Conservation (phyloP, 2,113 vertebrate species). For the Vidua chalybeata region DNA sequence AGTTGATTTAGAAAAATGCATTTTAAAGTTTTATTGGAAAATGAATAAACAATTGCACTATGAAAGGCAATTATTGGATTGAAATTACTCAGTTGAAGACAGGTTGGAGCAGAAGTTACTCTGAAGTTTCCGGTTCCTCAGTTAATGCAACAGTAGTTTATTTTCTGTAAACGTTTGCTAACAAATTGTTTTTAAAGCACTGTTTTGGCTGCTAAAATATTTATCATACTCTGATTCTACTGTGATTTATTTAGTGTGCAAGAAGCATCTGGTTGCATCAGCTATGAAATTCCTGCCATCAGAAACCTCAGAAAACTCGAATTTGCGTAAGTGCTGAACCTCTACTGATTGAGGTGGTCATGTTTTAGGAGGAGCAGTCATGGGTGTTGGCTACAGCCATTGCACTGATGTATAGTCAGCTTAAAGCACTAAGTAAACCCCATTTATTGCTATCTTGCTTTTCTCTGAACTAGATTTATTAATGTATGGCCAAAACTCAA, state of each 20-base stretch:
- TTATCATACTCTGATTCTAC: neutral
- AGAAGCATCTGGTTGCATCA: neutral
- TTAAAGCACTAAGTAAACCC: neutral
- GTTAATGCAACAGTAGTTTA: neutral
- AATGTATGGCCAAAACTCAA: neutral
- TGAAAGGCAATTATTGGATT: neutral
- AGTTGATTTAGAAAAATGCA: neutral
- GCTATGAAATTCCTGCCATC: conserved; percentile 80
- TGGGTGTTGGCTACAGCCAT: neutral
- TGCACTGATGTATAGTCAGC: neutral
- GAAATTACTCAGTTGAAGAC: neutral
- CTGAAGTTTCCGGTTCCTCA: neutral
- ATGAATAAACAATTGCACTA: neutral
- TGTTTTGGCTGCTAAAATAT: neutral
- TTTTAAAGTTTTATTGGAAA: neutral
- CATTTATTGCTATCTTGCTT: neutral
- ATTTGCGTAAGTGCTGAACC: conserved; percentile 75
- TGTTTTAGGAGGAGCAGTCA: neutral
- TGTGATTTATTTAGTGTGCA: conserved; percentile 31
- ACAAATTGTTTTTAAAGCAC: neutral
- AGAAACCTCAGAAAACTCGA: conserved; percentile 83
- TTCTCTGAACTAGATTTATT: neutral
- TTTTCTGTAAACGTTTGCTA: neutral
- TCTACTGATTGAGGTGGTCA: neutral
- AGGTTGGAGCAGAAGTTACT: neutral